These are phyloP conservation scores for Euproctis similis DNA, from an alignment of 2,888 invertebrate species.

Conservation along the genomic window DNA sequence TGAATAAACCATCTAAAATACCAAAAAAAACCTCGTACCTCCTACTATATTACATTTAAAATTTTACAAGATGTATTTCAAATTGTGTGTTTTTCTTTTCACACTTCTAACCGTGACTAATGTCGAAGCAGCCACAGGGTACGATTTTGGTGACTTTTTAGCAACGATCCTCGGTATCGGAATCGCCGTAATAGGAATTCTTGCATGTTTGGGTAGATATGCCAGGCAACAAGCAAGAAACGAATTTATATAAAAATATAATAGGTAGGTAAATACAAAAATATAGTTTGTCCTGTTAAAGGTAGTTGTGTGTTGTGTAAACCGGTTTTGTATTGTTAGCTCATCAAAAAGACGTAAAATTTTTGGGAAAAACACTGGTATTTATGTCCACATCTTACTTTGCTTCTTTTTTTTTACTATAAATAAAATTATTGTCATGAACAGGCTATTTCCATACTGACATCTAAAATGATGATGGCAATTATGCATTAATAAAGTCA, in stretches of 20 bases:
- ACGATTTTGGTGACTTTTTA: constrained; percentile 81
- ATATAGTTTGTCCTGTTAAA: too few species aligned
- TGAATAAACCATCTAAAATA: too few species aligned
- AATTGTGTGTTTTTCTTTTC: constrained; percentile 48
- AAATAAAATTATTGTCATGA: too few species aligned
- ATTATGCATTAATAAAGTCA: too few species aligned
- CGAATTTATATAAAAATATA: constrained; percentile 56
- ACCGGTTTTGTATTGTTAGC: constrained; percentile 16
- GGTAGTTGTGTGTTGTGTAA: constrained; percentile 2
- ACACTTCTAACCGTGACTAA: constrained; percentile 49
- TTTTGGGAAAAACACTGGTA: too few species aligned
- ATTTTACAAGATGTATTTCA: constrained; percentile 56
- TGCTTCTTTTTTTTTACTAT: too few species aligned
- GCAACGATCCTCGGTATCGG: constrained; percentile 79
- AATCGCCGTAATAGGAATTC: constrained; percentile 76
- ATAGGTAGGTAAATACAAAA: constrained; percentile 34
- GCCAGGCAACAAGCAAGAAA: constrained; percentile 77
- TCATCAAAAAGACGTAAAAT: too few species aligned
- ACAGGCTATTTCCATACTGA: too few species aligned
- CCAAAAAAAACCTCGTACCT: too few species aligned
- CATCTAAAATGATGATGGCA: too few species aligned
- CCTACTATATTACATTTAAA: too few species aligned
- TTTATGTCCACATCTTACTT: too few species aligned
- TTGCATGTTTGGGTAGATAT: constrained; percentile 82
- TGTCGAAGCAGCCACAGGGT: constrained; percentile 71